Evolutionary conservation across 2,113 vertebrate genomes (phyloP).

Genomic region (Salvelinus namaycush): DNA sequence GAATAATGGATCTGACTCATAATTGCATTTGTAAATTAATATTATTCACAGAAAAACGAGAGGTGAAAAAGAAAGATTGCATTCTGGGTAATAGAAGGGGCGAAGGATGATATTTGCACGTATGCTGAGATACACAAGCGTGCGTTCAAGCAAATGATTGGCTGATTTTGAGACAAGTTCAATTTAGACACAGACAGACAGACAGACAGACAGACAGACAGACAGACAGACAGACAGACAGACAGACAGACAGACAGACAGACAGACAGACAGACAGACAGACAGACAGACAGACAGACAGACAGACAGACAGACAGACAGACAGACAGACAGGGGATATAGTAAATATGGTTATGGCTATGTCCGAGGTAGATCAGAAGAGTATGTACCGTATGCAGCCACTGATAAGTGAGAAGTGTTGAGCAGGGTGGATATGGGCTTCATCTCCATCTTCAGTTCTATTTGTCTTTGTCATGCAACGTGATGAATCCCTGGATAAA

Average conservation of each 20-base stretch:
- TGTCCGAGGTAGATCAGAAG: no score
- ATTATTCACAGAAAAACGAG: constrained; percentile 45
- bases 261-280: background rate
- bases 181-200: background rate
- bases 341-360: no score
- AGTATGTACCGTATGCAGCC: no score
- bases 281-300: background rate
- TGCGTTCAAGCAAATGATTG: background rate
- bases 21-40: constrained; percentile 83
- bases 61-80: constrained; percentile 37
- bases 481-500: no score
- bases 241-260: background rate
- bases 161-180: background rate
- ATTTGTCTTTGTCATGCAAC: no score
- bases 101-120: background rate
- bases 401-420: no score
- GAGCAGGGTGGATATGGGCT: no score
- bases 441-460: no score
- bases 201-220: background rate
- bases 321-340: background rate
- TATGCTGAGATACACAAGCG: background rate
- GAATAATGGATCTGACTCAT: constrained; percentile 71
- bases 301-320: background rate
- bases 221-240: background rate
- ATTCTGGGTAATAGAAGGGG: constrained; percentile 13